phyloP scores from a whole-genome alignment of 2,113 vertebrate species.

The Apus apus region DNA sequence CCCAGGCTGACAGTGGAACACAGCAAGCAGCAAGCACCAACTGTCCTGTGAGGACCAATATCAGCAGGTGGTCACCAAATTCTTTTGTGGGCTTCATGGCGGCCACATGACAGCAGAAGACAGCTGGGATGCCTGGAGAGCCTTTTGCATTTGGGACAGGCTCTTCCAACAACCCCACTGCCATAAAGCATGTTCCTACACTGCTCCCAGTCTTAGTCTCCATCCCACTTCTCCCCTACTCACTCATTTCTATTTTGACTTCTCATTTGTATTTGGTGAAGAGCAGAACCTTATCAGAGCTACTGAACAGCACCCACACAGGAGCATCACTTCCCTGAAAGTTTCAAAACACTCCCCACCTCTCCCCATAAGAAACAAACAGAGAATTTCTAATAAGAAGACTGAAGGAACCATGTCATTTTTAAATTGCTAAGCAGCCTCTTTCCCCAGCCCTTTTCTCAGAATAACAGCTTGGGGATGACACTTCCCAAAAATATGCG shows the following conservation, averaged over 20 bases:
- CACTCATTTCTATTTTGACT: neutral
- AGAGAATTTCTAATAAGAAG: neutral
- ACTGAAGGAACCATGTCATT: neutral
- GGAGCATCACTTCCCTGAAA: neutral
- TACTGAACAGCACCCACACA: neutral
- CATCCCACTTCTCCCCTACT: neutral
- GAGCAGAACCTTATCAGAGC: neutral
- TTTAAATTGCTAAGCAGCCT: neutral
- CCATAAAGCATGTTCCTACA: rapidly evolving
- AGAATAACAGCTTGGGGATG: neutral
- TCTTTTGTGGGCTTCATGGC: rapidly evolving
- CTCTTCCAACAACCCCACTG: neutral
- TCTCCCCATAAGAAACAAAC: neutral
- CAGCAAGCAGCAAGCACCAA: neutral
- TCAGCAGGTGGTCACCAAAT: neutral
- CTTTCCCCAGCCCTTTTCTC: neutral
- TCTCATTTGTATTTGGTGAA: neutral
- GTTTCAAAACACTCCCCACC: neutral
- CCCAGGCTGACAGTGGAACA: neutral
- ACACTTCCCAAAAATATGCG: neutral
- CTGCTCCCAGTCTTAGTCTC: neutral
- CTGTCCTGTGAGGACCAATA: neutral
- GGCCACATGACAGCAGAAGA: neutral
- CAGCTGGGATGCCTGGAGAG: neutral
- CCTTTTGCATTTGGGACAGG: neutral